A percentile compares a stretch with the other conserved stretches of the same genome.
phyloP scores from a whole-genome alignment of 37 sponge, comb jelly and placozoan species.

The Hexactinellida sp. region DNA sequence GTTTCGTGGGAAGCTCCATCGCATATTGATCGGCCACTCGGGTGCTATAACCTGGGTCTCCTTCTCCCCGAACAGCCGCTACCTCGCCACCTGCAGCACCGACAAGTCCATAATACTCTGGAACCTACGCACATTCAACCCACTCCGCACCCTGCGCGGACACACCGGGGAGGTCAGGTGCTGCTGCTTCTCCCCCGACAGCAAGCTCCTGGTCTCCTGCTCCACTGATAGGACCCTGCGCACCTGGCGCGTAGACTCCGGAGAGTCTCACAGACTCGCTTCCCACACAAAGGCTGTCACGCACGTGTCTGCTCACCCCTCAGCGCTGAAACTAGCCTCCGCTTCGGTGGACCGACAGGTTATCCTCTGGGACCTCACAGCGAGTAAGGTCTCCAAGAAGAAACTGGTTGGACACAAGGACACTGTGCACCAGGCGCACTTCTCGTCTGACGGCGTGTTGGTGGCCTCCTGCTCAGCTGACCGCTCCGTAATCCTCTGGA shows the following conservation, averaged over 20 bases:
- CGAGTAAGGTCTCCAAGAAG: constrained; percentile 25
- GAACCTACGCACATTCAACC: constrained; percentile 34
- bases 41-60: constrained; percentile 40
- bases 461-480: constrained; percentile 61
- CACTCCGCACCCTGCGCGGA: constrained; percentile 18
- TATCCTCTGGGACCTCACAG: constrained; percentile 43
- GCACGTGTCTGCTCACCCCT: background rate
- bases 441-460: constrained; percentile 49
- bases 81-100: constrained; percentile 44
- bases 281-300: background rate
- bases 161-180: constrained; percentile 52
- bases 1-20: background rate
- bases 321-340: background rate
- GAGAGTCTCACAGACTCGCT: background rate
- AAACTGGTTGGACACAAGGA: constrained; percentile 43
- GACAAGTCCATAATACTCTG: constrained; percentile 46
- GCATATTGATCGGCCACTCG: constrained; percentile 39
- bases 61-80: constrained; percentile 48
- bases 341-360: constrained; percentile 30
- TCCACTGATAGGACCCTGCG: constrained; percentile 44
- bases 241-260: constrained; percentile 51
- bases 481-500: constrained; percentile 51
- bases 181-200: constrained; percentile 57
- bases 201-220: constrained; percentile 37
- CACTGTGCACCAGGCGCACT: constrained; percentile 44